A percentile compares a stretch with the other conserved stretches of the same genome.
phyloP scores from a whole-genome alignment of 2,113 vertebrate genomes.

The Chamaea fasciata region DNA sequence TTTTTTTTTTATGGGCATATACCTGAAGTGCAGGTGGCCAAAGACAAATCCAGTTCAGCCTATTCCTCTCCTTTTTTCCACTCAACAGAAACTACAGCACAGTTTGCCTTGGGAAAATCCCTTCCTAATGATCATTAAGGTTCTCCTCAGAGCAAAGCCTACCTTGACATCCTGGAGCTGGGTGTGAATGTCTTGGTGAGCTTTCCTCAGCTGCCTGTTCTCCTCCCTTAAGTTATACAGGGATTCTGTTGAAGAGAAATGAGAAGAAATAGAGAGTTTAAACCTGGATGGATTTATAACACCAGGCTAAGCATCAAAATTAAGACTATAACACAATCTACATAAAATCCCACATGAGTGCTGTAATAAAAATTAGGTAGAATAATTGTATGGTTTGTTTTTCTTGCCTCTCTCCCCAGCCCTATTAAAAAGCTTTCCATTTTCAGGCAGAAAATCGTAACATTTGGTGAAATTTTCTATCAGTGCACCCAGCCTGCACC shows the following conservation, averaged over 20 bases:
- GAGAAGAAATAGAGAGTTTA: neutral
- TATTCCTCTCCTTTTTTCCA: neutral
- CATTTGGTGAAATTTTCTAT: neutral
- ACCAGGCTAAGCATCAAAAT: neutral
- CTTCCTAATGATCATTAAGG: neutral
- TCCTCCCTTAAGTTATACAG: slow-evolving; percentile 90
- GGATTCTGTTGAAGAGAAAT: slow-evolving; percentile 74
- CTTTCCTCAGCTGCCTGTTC: slow-evolving; percentile 91
- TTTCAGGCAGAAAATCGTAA: neutral
- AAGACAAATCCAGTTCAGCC: neutral
- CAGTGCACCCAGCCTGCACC: neutral
- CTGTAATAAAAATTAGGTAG: neutral
- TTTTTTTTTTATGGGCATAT: neutral
- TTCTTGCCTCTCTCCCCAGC: neutral
- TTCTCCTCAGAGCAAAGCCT: neutral
- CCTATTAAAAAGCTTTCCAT: neutral
- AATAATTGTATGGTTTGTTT: neutral
- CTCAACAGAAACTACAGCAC: neutral
- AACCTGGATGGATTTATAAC: neutral
- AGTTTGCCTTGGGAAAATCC: neutral
- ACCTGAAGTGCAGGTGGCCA: neutral
- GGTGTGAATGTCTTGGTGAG: slow-evolving; percentile 90
- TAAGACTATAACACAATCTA: neutral
- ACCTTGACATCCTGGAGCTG: slow-evolving; percentile 96
- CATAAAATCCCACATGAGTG: neutral